Evolutionary conservation across 1,140 invertebrate species (phyloP).

Genomic region (Pogonus chalceus): DNA sequence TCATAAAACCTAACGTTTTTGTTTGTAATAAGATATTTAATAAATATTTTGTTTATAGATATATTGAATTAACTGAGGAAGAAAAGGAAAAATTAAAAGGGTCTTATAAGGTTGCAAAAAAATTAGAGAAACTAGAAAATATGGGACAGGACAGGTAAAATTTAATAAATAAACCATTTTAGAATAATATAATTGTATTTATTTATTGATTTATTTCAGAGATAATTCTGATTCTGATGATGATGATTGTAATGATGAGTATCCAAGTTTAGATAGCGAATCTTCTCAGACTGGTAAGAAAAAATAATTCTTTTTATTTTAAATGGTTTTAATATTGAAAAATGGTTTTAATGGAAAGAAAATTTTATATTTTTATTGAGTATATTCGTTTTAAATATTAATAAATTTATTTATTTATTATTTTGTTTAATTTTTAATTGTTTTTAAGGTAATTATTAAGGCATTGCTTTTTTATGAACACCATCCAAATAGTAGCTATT

Average conservation of each 20-base stretch:
- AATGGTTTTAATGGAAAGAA: neutral
- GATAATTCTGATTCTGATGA: constrained; percentile 59
- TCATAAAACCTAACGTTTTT: neutral
- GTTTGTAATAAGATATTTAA: neutral
- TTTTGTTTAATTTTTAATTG: too few species aligned
- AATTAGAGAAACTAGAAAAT: constrained; percentile 80
- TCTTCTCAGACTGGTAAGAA: constrained; percentile 37
- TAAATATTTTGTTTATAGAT: constrained; percentile 39
- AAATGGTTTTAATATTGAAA: neutral
- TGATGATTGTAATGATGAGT: constrained; percentile 60
- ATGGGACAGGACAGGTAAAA: constrained; percentile 51
- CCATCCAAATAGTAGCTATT: too few species aligned
- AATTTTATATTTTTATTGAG: neutral
- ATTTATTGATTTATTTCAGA: constrained; percentile 9
- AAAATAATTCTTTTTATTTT: constrained; percentile 12
- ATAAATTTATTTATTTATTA: constrained; percentile 2
- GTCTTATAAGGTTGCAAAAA: constrained; percentile 85
- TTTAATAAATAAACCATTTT: constrained; percentile 9
- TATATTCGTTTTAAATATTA: neutral
- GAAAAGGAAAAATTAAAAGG: constrained; percentile 87
- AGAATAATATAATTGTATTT: neutral
- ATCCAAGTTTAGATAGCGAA: constrained; percentile 65
- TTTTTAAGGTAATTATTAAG: too few species aligned
- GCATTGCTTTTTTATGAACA: too few species aligned
- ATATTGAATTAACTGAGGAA: constrained; percentile 85